These are phyloP conservation scores for Labeo rohita DNA, from an alignment of 2,113 vertebrate genomes.

Conservation along the genomic window DNA sequence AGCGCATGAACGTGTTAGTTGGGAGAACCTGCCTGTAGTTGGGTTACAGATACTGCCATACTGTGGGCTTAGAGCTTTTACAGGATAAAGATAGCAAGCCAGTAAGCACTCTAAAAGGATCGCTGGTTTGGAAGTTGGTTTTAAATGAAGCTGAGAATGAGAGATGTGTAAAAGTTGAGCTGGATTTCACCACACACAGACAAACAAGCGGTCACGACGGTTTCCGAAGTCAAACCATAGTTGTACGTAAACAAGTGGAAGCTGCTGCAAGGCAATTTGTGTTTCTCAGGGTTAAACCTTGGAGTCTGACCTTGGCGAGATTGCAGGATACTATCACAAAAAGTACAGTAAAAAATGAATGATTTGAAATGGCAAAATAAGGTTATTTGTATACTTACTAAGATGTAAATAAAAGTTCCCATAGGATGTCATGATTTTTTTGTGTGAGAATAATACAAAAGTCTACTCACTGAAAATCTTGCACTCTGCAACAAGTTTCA, in stretches of 20 bases:
- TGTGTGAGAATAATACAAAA: neutral
- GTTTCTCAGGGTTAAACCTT: constrained; percentile 13
- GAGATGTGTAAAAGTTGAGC: neutral
- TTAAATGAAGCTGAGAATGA: constrained; percentile 17
- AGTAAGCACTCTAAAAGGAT: neutral
- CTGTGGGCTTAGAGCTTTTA: constrained; percentile 54
- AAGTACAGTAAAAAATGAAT: neutral
- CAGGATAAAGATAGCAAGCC: constrained; percentile 34
- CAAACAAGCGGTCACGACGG: neutral
- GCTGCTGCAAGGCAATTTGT: neutral
- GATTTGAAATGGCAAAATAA: neutral
- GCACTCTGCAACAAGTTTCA: neutral
- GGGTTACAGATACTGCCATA: constrained; percentile 49
- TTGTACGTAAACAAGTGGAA: neutral
- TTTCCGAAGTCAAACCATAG: neutral
- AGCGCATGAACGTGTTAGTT: constrained; percentile 36
- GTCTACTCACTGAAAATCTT: neutral
- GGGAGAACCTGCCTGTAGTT: constrained; percentile 28
- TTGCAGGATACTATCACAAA: neutral
- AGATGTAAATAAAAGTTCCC: no score
- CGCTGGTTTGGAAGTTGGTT: neutral
- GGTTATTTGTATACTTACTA: neutral
- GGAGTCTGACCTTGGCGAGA: neutral
- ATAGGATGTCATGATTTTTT: neutral
- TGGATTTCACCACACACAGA: neutral